Conservation (phyloP, 2,113 vertebrate genomes). For the Alectura lathami region DNA sequence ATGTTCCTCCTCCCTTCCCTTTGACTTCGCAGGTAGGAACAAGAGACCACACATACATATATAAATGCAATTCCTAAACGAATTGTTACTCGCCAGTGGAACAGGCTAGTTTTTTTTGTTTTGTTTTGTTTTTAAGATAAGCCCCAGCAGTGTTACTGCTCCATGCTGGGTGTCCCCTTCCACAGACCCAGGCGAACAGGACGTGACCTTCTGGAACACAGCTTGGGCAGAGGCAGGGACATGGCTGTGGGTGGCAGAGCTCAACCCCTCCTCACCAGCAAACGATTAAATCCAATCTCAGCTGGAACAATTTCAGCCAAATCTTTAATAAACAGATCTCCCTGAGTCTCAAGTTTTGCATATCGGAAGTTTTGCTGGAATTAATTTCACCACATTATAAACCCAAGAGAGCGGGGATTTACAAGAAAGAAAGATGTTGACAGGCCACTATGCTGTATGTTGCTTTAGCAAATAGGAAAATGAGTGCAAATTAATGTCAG, state of each 20-base stretch:
- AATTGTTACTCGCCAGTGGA: neutral
- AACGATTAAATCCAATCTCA: neutral
- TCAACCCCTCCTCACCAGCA: neutral
- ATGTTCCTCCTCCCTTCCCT: neutral
- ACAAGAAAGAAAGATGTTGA: constrained; percentile 41
- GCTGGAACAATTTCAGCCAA: neutral
- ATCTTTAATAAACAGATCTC: constrained; percentile 5
- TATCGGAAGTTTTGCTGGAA: constrained; percentile 36
- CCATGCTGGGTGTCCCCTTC: neutral
- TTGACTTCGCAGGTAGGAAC: neutral
- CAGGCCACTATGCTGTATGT: neutral
- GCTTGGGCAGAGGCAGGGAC: neutral
- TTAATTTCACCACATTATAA: constrained; percentile 39
- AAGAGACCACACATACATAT: neutral
- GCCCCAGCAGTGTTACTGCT: neutral
- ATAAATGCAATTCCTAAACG: neutral
- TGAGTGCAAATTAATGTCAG: constrained; percentile 52
- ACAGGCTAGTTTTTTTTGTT: neutral
- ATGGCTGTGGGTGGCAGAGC: rapidly evolving
- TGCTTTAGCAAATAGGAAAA: constrained; percentile 56
- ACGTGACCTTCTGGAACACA: rapidly evolving
- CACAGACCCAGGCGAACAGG: neutral
- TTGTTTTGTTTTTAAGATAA: neutral
- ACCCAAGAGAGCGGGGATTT: constrained; percentile 32
- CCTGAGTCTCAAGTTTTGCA: neutral